Percentiles rank a stretch among this genome's conserved stretches.
Conservation (phyloP, 2,797 vertebrate species). For the Neomorphus geoffroyi region DNA sequence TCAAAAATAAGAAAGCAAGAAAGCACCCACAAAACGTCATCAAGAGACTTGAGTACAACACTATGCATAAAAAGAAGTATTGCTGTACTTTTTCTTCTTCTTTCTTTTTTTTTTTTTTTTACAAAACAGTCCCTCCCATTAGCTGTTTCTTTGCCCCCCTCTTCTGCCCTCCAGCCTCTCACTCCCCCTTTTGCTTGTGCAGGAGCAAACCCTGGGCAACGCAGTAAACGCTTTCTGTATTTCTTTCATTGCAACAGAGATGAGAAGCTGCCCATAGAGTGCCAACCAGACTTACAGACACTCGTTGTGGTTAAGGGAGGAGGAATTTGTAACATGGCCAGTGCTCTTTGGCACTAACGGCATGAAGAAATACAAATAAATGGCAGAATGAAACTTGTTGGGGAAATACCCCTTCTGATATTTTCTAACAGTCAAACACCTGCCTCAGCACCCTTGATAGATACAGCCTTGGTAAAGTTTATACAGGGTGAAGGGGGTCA, state of each 20-base stretch:
- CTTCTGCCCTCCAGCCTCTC: not conserved
- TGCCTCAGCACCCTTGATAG: not conserved
- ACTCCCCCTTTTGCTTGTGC: not conserved
- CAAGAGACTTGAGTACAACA: not conserved
- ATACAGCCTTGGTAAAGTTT: not conserved
- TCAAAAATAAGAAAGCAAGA: not conserved
- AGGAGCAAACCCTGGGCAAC: not conserved
- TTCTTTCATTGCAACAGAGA: not conserved
- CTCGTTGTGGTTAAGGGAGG: not conserved
- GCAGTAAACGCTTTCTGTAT: not conserved
- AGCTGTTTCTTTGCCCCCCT: not conserved
- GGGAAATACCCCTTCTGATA: not conserved
- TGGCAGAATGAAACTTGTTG: not conserved
- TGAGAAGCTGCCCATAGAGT: not conserved
- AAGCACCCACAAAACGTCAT: not conserved
- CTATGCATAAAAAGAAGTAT: not conserved
- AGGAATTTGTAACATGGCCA: not conserved
- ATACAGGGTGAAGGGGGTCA: not conserved
- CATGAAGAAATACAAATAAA: not conserved
- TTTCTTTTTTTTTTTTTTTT: fast-evolving
- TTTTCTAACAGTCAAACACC: not conserved
- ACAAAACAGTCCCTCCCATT: too few species aligned
- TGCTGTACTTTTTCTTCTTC: not conserved
- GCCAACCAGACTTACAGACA: not conserved
- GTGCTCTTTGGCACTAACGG: not conserved